These are phyloP conservation scores for Rhincodon typus DNA, from an alignment of 2,797 vertebrate genomes.

Conservation along the genomic window DNA sequence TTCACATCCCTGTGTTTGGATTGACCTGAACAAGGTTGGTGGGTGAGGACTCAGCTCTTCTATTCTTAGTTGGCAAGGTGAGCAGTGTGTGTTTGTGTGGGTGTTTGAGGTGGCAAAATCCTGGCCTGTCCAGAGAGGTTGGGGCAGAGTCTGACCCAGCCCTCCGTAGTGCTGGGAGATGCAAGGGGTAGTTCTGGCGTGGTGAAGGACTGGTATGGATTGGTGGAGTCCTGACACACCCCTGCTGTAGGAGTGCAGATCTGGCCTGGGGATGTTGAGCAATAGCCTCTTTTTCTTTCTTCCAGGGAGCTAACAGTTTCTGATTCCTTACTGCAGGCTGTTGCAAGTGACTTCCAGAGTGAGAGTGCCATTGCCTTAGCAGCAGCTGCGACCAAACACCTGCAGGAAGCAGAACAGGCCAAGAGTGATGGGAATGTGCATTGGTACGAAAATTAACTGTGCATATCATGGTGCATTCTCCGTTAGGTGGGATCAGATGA, in stretches of 20 bases:
- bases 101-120: too few relatives aligned
- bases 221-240: too few relatives aligned
- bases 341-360: conserved; percentile 94
- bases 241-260: too few relatives aligned
- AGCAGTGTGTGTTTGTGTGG: too few relatives aligned
- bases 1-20: neutral
- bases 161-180: too few relatives aligned
- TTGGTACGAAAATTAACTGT: conserved; percentile 64
- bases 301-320: neutral
- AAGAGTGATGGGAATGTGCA: conserved; percentile 75
- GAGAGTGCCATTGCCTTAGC: conserved; percentile 91
- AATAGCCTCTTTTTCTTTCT: neutral
- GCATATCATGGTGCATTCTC: neutral
- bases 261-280: neutral
- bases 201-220: too few relatives aligned
- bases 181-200: too few relatives aligned
- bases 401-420: conserved; percentile 92
- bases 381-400: conserved; percentile 85
- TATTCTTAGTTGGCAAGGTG: too few relatives aligned
- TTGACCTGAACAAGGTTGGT: neutral
- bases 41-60: too few relatives aligned
- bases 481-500: neutral
- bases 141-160: too few relatives aligned
- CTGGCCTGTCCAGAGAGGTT: too few relatives aligned
- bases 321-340: conserved; percentile 64